Conservation (phyloP, 2,797 vertebrate genomes). For the Pogoniulus pusillus region DNA sequence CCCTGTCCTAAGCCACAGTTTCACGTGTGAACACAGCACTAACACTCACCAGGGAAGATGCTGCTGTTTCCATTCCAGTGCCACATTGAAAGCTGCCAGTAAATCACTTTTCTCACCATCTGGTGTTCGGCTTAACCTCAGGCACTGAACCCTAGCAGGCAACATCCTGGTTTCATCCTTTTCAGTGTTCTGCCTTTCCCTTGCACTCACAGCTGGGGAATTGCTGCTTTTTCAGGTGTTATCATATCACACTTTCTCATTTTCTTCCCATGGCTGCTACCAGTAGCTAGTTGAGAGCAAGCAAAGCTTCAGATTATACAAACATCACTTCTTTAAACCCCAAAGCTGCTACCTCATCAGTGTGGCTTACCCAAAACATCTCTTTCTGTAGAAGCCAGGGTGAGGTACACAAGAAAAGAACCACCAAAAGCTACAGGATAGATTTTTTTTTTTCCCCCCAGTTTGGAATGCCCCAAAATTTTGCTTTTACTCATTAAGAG, state of each 20-base stretch:
- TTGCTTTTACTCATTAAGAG: not conserved
- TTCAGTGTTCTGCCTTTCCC: not conserved
- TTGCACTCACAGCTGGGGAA: not conserved
- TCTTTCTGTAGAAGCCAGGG: not conserved
- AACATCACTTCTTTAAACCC: not conserved
- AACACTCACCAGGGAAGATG: not conserved
- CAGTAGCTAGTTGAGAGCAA: not conserved
- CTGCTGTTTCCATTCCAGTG: not conserved
- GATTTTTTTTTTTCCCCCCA: not conserved
- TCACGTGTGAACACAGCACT: not conserved
- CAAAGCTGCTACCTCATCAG: not conserved
- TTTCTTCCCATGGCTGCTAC: not conserved
- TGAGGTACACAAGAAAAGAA: not conserved
- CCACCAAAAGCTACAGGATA: not conserved
- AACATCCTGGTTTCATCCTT: not conserved
- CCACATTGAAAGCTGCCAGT: not conserved
- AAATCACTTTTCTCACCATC: not conserved
- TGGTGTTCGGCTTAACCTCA: not conserved
- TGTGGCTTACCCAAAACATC: not conserved
- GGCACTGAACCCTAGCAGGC: not conserved
- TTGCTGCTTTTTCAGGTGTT: not conserved
- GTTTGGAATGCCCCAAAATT: not conserved
- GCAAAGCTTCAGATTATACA: not conserved
- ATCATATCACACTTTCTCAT: not conserved
- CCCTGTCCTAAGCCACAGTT: not conserved